phyloP scores from a whole-genome alignment of 2,797 vertebrate species.

The Sparus aurata region DNA sequence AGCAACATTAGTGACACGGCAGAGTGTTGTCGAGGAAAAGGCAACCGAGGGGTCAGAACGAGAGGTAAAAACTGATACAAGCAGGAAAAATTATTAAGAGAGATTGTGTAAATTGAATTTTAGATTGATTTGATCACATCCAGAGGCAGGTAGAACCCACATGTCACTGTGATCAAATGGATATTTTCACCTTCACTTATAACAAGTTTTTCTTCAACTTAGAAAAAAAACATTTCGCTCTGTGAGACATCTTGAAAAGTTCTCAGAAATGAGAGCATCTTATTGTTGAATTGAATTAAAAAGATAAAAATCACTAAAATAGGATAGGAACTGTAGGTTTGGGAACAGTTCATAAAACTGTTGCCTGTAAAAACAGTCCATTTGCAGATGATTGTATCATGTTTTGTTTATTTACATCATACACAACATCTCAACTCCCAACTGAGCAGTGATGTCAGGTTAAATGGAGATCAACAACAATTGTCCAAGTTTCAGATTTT shows the following conservation, averaged over 20 bases:
- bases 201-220: neutral
- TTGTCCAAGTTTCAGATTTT: neutral
- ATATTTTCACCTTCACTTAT: neutral
- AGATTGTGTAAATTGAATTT: neutral
- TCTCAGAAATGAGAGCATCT: neutral
- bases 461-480: neutral
- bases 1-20: slow-evolving; percentile 12
- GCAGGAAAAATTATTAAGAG: neutral
- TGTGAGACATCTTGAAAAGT: neutral
- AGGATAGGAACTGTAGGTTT: neutral
- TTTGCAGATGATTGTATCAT: too few species aligned
- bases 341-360: too few species aligned
- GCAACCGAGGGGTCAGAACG: slow-evolving; percentile 9
- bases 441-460: neutral
- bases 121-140: neutral
- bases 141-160: neutral
- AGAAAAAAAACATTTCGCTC: neutral
- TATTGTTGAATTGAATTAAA: neutral
- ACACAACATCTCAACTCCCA: too few species aligned
- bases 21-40: slow-evolving; percentile 32
- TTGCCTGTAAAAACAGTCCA: too few species aligned
- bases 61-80: neutral
- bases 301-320: neutral
- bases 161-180: neutral
- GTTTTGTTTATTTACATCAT: too few species aligned